These are phyloP conservation scores for Hippopotamus amphibius DNA, from an alignment of 2,113 vertebrate species.

Conservation along the genomic window DNA sequence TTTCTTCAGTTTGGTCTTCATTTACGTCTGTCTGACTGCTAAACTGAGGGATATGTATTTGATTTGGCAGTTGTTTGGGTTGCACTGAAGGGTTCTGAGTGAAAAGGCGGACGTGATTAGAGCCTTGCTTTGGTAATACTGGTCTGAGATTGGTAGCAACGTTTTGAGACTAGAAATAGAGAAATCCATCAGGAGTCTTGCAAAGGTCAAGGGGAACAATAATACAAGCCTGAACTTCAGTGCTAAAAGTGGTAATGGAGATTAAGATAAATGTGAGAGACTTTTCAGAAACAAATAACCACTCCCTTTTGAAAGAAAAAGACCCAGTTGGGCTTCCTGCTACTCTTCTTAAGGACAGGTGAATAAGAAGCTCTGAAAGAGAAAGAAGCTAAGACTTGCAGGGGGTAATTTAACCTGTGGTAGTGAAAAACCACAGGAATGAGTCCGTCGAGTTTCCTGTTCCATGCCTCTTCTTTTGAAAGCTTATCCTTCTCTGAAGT, in stretches of 20 bases:
- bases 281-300: conserved; percentile 41
- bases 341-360: conserved; percentile 26
- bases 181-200: neutral
- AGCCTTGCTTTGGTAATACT: neutral
- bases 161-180: neutral
- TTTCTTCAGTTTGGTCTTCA: neutral
- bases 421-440: neutral
- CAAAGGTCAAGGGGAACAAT: conserved; percentile 35
- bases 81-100: conserved; percentile 47
- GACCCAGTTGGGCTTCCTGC: neutral
- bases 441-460: neutral
- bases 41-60: neutral
- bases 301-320: conserved; percentile 32
- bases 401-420: neutral
- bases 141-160: neutral
- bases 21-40: neutral
- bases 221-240: neutral
- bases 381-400: neutral
- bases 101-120: neutral
- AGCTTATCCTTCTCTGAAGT: neutral
- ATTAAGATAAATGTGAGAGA: neutral
- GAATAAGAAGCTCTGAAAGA: neutral
- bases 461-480: neutral
- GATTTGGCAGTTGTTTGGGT: conserved; percentile 2
- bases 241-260: neutral